Conservation (phyloP, 2,888 invertebrate species). For the Siphlonurus alternatus region DNA sequence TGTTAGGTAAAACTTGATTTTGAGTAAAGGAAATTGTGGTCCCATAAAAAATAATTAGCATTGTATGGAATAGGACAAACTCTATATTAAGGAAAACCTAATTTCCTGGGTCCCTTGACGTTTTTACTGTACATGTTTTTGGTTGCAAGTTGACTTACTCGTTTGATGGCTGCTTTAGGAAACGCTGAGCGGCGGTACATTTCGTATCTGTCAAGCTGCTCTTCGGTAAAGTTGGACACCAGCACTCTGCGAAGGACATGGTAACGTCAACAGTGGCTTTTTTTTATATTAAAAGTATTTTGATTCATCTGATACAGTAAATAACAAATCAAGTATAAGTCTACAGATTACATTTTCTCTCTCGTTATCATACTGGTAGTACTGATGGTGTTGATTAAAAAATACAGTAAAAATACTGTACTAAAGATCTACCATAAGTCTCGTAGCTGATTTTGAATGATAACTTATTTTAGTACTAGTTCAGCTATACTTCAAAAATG, state of each 20-base stretch:
- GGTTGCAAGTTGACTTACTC: slow-evolving; percentile 33
- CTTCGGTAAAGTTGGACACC: slow-evolving; percentile 97
- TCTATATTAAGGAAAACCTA: background rate
- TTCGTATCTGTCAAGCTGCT: slow-evolving; percentile 95
- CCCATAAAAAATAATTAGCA: slow-evolving; percentile 12
- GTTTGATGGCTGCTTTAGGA: slow-evolving; percentile 92
- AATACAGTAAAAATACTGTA: no score
- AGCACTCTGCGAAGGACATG: slow-evolving; percentile 51
- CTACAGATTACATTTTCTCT: no score
- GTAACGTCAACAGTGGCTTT: background rate
- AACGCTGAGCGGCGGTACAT: slow-evolving; percentile 96
- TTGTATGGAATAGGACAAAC: background rate
- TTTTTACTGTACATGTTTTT: no score
- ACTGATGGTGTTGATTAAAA: no score
- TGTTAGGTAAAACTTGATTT: no score
- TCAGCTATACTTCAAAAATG: no score
- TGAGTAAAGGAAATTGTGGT: no score
- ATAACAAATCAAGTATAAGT: no score
- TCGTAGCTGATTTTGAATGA: no score
- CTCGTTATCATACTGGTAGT: no score
- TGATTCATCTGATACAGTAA: background rate
- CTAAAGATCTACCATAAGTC: no score
- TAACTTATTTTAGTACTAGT: no score
- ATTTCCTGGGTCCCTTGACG: background rate
- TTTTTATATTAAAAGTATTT: background rate